Conservation (phyloP, 2,888 invertebrate genomes). For the Sphaerophoria rueppellii region DNA sequence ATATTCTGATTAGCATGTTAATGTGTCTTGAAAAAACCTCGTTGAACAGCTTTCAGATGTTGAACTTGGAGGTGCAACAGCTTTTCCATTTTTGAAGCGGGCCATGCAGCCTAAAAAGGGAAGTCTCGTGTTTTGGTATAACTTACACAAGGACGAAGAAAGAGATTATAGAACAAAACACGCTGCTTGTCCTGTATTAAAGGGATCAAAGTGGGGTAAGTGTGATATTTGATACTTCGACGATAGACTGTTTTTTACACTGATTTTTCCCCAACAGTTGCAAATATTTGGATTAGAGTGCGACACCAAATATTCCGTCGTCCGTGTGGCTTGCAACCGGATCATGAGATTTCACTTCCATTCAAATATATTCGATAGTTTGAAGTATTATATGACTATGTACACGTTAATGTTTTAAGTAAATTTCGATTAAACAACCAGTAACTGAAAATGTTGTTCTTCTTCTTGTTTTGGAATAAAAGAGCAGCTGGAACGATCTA, state of each 20-base stretch:
- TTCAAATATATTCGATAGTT: constrained; percentile 65
- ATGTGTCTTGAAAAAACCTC: constrained; percentile 76
- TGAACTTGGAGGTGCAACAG: constrained; percentile 98
- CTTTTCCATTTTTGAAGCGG: constrained; percentile 93
- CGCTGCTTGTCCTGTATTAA: constrained; percentile 79
- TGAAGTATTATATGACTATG: constrained; percentile 27
- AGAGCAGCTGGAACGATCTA: too few species aligned
- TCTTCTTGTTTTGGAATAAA: neutral
- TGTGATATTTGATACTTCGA: neutral
- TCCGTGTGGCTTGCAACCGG: constrained; percentile 82
- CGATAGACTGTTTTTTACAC: neutral
- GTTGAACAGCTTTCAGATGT: constrained; percentile 94
- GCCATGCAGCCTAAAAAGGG: constrained; percentile 93
- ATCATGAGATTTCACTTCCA: constrained; percentile 76
- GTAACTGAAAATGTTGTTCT: neutral
- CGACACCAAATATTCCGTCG: constrained; percentile 89
- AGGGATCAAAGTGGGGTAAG: constrained; percentile 78
- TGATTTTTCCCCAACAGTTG: constrained; percentile 83
- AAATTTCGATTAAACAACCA: neutral
- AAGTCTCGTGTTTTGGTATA: constrained; percentile 81
- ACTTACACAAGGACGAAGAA: constrained; percentile 78
- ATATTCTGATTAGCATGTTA: neutral
- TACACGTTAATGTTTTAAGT: constrained; percentile 9
- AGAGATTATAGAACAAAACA: constrained; percentile 78
- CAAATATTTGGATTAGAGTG: constrained; percentile 95